Conservation (phyloP, 1,140 invertebrate species). For the Pseudomyrmex dendroicus region DNA sequence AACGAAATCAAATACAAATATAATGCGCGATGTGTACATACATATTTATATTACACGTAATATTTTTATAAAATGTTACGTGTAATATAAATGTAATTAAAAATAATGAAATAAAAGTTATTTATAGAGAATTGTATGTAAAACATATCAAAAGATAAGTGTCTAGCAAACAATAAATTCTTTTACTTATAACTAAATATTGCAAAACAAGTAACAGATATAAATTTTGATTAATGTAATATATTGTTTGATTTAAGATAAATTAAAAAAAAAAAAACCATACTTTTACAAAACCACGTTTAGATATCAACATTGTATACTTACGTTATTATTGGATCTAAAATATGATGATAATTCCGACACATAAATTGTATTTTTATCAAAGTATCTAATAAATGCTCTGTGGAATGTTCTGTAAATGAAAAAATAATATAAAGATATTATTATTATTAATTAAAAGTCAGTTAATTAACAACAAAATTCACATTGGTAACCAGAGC, state of each 20-base stretch:
- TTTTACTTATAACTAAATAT: too few relatives aligned
- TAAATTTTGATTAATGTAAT: background rate
- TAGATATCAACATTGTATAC: slow-evolving; percentile 62
- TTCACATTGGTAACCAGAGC: too few relatives aligned
- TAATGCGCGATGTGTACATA: background rate
- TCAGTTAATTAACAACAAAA: background rate
- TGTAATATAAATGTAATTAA: too few relatives aligned
- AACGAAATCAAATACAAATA: slow-evolving; percentile 50
- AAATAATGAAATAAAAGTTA: too few relatives aligned
- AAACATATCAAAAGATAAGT: too few relatives aligned
- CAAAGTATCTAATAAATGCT: slow-evolving; percentile 81
- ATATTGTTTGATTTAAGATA: slow-evolving; percentile 4
- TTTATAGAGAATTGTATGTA: too few relatives aligned
- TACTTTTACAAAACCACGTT: background rate
- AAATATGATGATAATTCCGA: slow-evolving; percentile 78
- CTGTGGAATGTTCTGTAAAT: slow-evolving; percentile 80
- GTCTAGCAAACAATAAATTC: too few relatives aligned
- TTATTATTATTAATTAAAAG: slow-evolving; percentile 4
- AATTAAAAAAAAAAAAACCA: background rate
- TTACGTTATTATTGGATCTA: slow-evolving; percentile 82
- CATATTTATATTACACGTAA: background rate
- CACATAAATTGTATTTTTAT: slow-evolving; percentile 81
- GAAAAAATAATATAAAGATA: slow-evolving; percentile 65
- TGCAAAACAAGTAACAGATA: too few relatives aligned
- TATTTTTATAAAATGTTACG: too few relatives aligned